Conservation (phyloP, 2,113 vertebrate species). For the Atractosteus spatula region DNA sequence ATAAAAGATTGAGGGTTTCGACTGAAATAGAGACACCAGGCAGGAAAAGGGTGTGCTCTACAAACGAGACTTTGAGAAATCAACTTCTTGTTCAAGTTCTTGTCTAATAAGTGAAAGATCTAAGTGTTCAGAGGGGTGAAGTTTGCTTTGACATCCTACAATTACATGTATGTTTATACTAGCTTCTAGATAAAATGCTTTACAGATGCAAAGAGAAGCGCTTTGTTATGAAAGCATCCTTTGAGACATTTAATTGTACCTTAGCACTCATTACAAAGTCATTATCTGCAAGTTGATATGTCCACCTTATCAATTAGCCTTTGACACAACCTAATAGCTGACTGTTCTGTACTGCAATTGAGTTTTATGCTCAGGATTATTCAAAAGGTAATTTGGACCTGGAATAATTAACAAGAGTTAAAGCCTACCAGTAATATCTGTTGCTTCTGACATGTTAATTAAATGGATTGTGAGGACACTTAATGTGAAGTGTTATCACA, state of each 20-base stretch:
- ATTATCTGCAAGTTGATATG: not conserved
- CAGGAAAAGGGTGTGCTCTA: no score
- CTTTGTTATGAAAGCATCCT: not conserved
- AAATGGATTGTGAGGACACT: conserved; percentile 1
- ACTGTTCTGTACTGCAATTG: not conserved
- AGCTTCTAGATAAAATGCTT: no score
- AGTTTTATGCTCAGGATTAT: not conserved
- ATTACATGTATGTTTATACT: no score
- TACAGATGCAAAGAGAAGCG: not conserved
- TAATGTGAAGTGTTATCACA: conserved; percentile 14
- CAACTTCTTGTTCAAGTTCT: no score
- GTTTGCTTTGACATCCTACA: no score
- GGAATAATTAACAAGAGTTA: not conserved
- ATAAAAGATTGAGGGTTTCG: no score
- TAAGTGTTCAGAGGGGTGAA: no score
- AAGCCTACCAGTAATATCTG: not conserved
- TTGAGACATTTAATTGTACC: not conserved
- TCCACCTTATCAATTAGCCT: not conserved
- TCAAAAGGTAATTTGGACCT: conserved; percentile 1
- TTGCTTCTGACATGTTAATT: conserved; percentile 8
- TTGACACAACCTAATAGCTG: not conserved
- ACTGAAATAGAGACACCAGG: no score
- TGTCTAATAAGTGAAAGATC: no score
- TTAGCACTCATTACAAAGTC: not conserved
- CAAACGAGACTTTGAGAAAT: no score